Base-by-base conservation (phyloP, 2,797 vertebrate species). In the Enteromius afrohamiltoni region DNA sequence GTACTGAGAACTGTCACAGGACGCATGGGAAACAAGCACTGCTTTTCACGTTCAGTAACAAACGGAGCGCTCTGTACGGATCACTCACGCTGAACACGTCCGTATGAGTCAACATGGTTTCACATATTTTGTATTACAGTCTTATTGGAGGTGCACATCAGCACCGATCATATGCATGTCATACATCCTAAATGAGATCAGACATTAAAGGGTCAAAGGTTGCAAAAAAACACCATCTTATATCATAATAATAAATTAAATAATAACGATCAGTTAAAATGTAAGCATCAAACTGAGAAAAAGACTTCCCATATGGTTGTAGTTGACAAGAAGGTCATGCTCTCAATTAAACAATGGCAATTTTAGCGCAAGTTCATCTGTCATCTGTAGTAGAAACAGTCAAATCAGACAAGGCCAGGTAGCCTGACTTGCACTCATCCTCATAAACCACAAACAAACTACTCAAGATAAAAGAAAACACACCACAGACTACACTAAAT, bases 1-100 rank as follows among this genome's bases (percentile, higher is more conserved):
- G 62, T 65, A 83, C 79, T 69, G 75, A 79, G 81, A 78, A 83
- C 82, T 76, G 75, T 86, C 85, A 83, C 80, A 75, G 58, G 67
- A 77, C 76, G 79, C 82, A 83, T 83, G 76, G 82, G 53, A 78
- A 83, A 64, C 65, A 10, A 71, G 65, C 67, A 34, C 13, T 42
- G 62, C 34, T 77, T 78, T 70, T 83, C 74, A 23, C 42, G 53
- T 47, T 62, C 37, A 29, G 49, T 51, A 77, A 75, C 37, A 17
- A 75, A 65, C 17, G 0, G 42, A 29, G 4, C n/a, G 6, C n/a
- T 67, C 70, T 65, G 11, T 17, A 1, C 0, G 9, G 64, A 23
- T 40, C 8, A 3, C 64, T 53, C n/a, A 3, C 11, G 9, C 62
- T 21, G 51, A 58, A 80, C 31, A 37, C 29, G 67, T 71, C 51